Conservation (phyloP, 2,888 invertebrate species). For the Campaea margaritaria region DNA sequence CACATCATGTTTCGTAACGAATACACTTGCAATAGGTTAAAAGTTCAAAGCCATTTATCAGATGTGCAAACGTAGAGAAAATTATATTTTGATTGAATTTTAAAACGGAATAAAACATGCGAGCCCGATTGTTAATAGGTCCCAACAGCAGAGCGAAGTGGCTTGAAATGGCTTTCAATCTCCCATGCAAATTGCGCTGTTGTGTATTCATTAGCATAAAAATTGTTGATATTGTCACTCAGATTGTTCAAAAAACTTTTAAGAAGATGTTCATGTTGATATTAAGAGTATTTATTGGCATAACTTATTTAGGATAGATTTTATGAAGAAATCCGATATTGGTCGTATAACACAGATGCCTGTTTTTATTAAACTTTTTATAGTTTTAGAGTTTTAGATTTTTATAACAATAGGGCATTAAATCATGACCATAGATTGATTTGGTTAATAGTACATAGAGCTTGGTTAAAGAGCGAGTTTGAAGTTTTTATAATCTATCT, state of each 20-base stretch:
- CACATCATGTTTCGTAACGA: background rate
- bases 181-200: constrained; percentile 28
- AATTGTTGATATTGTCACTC: constrained; percentile 14
- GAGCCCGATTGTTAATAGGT: constrained; percentile 21
- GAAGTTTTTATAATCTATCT: too few species aligned
- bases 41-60: constrained; percentile 1
- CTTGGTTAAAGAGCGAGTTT: too few species aligned
- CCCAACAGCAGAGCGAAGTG: constrained; percentile 26
- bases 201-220: constrained; percentile 28
- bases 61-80: background rate
- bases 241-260: background rate
- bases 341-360: too few species aligned
- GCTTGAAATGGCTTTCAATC: constrained; percentile 31
- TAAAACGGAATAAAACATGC: constrained; percentile 22
- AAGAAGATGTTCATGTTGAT: background rate
- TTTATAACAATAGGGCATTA: too few species aligned
- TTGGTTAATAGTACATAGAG: too few species aligned
- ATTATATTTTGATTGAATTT: constrained; percentile 18
- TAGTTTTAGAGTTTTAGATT: too few species aligned
- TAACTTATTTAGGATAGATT: too few species aligned
- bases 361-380: too few species aligned
- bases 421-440: too few species aligned
- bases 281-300: background rate
- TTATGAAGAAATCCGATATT: too few species aligned
- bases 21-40: background rate